phyloP scores from a whole-genome alignment of 2,797 vertebrate species.

The Sandelia bainsii region DNA sequence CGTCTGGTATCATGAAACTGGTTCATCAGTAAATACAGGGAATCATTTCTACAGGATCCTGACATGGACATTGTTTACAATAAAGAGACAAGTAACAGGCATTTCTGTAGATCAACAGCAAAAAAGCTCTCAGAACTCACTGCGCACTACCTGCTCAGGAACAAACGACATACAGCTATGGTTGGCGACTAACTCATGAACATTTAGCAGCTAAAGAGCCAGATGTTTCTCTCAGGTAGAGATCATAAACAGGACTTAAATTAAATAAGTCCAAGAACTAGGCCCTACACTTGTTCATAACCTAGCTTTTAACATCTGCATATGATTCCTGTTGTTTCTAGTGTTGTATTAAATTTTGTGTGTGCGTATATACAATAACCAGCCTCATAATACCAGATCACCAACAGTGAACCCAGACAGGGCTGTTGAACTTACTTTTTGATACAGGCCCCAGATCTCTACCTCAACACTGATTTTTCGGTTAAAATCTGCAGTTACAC shows the following conservation, averaged over 20 bases:
- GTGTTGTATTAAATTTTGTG: not conserved
- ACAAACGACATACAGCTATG: not conserved
- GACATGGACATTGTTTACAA: not conserved
- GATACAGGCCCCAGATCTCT: conserved; percentile 58
- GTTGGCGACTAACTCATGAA: not conserved
- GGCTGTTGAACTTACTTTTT: conserved; percentile 5
- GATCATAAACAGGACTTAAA: not conserved
- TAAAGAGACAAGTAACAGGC: not conserved
- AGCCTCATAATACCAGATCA: not conserved
- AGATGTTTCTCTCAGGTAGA: not conserved
- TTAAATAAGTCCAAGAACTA: not conserved
- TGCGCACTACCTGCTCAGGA: not conserved
- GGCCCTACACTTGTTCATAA: not conserved
- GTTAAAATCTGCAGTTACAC: conserved; percentile 54
- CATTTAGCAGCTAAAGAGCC: not conserved
- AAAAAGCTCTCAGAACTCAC: not conserved
- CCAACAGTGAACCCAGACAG: conserved; percentile 2
- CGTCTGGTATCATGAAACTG: not conserved
- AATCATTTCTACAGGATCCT: not conserved
- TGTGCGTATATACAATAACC: not conserved
- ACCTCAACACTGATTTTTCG: conserved; percentile 75
- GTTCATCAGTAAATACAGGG: not conserved
- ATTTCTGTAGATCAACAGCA: too few species aligned
- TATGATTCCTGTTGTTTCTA: not conserved
- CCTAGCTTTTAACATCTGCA: not conserved